Evolutionary conservation across 2,797 vertebrate species (phyloP), one percentile per base, ranked within the genome.

Genomic region (Podarcis siculus): DNA sequence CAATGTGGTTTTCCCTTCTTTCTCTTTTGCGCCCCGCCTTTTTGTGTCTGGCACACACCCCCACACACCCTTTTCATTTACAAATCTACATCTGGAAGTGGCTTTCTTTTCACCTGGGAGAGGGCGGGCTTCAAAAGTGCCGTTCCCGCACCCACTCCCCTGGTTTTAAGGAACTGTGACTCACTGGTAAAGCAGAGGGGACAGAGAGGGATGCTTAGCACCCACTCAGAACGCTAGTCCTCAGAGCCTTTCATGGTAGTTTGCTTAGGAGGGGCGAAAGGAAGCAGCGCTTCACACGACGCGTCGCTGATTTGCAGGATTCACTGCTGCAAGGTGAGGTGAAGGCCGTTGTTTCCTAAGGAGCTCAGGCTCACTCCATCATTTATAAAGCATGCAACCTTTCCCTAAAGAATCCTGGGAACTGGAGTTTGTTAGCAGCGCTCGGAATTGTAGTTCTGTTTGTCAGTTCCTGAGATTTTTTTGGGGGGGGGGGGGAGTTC

Each of bases 21-120:
- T 73, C 21, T 8, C 61, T 64, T n/a, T 64, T 30, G 25, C 3
- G 7, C 17, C 37, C n/a, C 23, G 17, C 35, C 32, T 37, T 73
- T 73, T 17, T 2, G 1, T 27, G 25, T 37, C 13, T 49, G 85
- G 67, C 39, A 87, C 81, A 39, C 87, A 4, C 49, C 2, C 45
- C 13, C 49, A 1, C 49, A 1, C 13, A 15, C 42, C 86, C 39
- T 64, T 87, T 27, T 66, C 19, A 1, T 0, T 0, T 27, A 2
- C 30, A 79, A 37, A 55, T 87, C 87, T 69, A 30, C 90, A 2
- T 87, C 88, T 2, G 76, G 30, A 82, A 19, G n/a, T 0, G 0
- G 45, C 10, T 79, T 85, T 82, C 5, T 21, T 91, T 88, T 76
- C 17, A 19, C 66, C 61, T 79, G 82, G 55, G n/a, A 0, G 1